Conservation (phyloP, 2,113 vertebrate species). For the Gambusia affinis region DNA sequence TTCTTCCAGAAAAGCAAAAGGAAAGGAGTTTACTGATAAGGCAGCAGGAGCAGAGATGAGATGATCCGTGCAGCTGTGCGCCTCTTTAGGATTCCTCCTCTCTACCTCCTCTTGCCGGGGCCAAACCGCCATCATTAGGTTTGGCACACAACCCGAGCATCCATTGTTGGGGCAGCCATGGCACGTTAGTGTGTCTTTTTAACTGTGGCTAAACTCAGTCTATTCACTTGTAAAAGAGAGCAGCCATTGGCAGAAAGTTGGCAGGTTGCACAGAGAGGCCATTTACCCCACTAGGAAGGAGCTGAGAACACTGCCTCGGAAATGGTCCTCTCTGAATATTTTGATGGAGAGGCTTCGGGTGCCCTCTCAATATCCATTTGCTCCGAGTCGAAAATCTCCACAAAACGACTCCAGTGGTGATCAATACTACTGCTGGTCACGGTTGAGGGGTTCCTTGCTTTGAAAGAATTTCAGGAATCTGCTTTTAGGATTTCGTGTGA, state of each 20-base stretch:
- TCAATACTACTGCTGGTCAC: conserved; percentile 26
- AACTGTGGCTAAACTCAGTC: conserved; percentile 78
- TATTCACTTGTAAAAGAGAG: conserved; percentile 85
- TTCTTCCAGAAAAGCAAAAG: conserved; percentile 15
- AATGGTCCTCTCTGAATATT: conserved; percentile 73
- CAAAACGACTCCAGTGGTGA: conserved; percentile 39
- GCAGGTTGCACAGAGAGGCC: conserved; percentile 84
- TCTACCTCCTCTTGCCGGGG: conserved; percentile 71
- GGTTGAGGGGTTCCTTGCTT: neutral
- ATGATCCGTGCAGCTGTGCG: conserved; percentile 73
- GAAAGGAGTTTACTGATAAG: conserved; percentile 17
- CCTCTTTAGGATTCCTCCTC: conserved; percentile 85
- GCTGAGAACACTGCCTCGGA: conserved; percentile 74
- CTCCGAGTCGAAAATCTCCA: conserved; percentile 39
- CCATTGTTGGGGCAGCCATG: conserved; percentile 77
- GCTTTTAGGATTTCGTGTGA: conserved; percentile 12
- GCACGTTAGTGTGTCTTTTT: conserved; percentile 80
- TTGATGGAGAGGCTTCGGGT: conserved; percentile 65
- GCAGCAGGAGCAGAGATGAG: conserved; percentile 33
- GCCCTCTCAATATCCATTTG: conserved; percentile 54
- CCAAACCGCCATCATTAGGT: conserved; percentile 83
- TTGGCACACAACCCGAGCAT: conserved; percentile 79
- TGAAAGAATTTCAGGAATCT: conserved; percentile 2
- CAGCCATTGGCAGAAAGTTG: conserved; percentile 87
- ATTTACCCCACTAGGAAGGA: conserved; percentile 83